These are phyloP conservation scores for Acanthoscelides obtectus DNA, from an alignment of 2,888 invertebrate species.

Conservation along the genomic window DNA sequence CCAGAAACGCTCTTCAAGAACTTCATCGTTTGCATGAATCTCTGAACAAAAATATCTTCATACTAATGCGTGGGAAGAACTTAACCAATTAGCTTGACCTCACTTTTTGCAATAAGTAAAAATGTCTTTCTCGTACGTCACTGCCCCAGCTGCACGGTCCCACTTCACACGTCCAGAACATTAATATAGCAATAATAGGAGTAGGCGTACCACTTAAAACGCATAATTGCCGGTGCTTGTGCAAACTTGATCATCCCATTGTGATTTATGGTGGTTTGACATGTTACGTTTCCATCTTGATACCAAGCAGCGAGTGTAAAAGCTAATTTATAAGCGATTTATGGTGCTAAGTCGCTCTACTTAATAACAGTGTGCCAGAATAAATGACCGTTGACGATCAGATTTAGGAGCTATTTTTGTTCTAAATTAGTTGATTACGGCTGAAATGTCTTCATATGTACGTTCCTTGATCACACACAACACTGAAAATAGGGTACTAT, in stretches of 20 bases:
- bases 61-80: too few species aligned
- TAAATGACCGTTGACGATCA: not conserved
- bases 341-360: not conserved
- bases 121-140: not conserved
- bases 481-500: too few species aligned
- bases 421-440: not conserved
- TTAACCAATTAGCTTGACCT: too few species aligned
- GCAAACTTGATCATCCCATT: conserved; percentile 20
- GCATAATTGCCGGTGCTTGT: conserved; percentile 20
- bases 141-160: not conserved
- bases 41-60: too few species aligned
- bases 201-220: conserved; percentile 16
- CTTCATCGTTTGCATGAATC: too few species aligned
- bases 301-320: not conserved
- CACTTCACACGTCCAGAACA: not conserved
- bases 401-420: not conserved
- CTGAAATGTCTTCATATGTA: not conserved
- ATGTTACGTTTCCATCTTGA: not conserved
- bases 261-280: conserved; percentile 22
- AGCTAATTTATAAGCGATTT: not conserved
- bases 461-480: not conserved
- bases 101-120: too few species aligned
- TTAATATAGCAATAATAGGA: too few species aligned
- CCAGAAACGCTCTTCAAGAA: too few species aligned
- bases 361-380: not conserved